These are phyloP conservation scores for Amphibalanus amphitrite DNA, from an alignment of 1,140 invertebrate genomes.

Conservation along the genomic window DNA sequence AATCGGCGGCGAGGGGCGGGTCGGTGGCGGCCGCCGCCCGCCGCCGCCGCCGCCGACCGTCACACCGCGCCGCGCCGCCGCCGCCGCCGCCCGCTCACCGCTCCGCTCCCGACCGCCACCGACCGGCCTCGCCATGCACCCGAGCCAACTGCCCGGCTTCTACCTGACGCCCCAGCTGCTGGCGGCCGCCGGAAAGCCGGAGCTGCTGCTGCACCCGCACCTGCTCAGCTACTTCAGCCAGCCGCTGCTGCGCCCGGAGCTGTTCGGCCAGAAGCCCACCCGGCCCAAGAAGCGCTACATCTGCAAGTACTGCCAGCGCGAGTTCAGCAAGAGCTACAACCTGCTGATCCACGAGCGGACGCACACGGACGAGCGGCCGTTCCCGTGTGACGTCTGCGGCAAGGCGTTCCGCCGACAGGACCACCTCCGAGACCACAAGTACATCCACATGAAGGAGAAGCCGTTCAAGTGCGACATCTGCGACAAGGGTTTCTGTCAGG, in stretches of 20 bases:
- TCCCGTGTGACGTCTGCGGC: conserved; percentile 93
- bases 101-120: neutral
- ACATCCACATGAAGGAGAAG: conserved; percentile 91
- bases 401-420: conserved; percentile 42
- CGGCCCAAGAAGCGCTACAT: conserved; percentile 95
- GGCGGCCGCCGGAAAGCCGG: neutral
- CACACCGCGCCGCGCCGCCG: neutral
- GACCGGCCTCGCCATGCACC: neutral
- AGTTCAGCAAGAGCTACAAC: conserved; percentile 99
- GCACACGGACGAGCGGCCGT: conserved; percentile 94
- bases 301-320: conserved; percentile 90
- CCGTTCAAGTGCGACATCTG: conserved; percentile 91
- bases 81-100: neutral
- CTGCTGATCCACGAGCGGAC: conserved; percentile 92
- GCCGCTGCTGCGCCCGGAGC: neutral
- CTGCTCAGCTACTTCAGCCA: neutral
- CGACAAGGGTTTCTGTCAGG: conserved; percentile 93
- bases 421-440: conserved; percentile 15
- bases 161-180: conserved; percentile 1
- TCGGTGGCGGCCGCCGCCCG: neutral
- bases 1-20: neutral
- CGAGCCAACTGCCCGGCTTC: neutral
- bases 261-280: conserved; percentile 28
- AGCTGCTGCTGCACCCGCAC: conserved; percentile 2
- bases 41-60: neutral